phyloP scores from a whole-genome alignment of 2,888 invertebrate species.

The Euproctis similis region DNA sequence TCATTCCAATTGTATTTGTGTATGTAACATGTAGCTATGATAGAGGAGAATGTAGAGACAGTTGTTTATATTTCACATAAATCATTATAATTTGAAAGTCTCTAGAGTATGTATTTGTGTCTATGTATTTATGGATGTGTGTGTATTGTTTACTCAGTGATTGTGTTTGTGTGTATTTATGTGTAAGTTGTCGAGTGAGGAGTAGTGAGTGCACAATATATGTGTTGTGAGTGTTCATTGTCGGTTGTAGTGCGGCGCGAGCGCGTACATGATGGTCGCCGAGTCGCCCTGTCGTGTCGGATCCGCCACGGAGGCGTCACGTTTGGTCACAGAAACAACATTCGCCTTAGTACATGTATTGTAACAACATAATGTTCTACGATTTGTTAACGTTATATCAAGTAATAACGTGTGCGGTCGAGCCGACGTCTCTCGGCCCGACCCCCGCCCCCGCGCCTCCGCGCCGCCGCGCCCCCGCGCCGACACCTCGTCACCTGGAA shows the following conservation, averaged over 20 bases:
- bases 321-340: conserved; percentile 61
- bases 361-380: conserved; percentile 73
- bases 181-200: conserved; percentile 26
- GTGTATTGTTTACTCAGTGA: too few species aligned
- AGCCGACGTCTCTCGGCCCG: conserved; percentile 35
- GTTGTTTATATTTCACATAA: too few species aligned
- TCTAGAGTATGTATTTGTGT: too few species aligned
- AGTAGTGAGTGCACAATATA: conserved; percentile 19
- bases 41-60: too few species aligned
- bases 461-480: conserved; percentile 46
- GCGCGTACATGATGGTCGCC: conserved; percentile 33
- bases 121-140: too few species aligned
- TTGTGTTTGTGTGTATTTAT: conserved; percentile 10
- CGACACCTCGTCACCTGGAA: too few species aligned
- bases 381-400: conserved; percentile 33
- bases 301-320: conserved; percentile 36
- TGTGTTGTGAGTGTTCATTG: too few species aligned
- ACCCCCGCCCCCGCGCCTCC: conserved; percentile 31
- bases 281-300: conserved; percentile 35
- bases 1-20: too few species aligned
- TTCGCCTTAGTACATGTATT: conserved; percentile 67
- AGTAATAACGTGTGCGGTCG: conserved; percentile 35
- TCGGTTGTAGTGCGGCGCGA: conserved; percentile 43
- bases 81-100: too few species aligned
- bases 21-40: too few species aligned